These are phyloP conservation scores for Anoncus sp. DNA, from an alignment of 2,888 invertebrate genomes.

Conservation along the genomic window DNA sequence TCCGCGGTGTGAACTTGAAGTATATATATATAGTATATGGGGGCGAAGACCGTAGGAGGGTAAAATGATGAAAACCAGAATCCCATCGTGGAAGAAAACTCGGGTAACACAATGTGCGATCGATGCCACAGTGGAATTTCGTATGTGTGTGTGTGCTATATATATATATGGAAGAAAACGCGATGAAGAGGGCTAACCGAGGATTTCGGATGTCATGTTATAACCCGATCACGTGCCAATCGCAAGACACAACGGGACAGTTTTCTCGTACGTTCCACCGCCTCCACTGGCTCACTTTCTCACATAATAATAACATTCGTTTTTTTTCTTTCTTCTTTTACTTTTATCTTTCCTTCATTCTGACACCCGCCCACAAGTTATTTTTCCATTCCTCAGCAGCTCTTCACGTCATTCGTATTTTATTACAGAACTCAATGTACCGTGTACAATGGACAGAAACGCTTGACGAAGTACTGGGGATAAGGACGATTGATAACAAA, in stretches of 20 bases:
- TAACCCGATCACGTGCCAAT: conserved; percentile 48
- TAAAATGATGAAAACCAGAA: conserved; percentile 1
- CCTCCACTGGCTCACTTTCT: conserved; percentile 10
- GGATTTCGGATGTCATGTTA: conserved; percentile 31
- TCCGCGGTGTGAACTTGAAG: conserved; percentile 13
- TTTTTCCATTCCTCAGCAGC: not conserved
- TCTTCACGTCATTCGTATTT: not conserved
- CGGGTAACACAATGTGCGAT: not conserved
- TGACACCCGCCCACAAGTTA: too few relatives aligned
- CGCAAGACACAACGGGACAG: conserved; percentile 31
- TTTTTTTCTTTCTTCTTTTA: not conserved
- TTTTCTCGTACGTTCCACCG: conserved; percentile 11
- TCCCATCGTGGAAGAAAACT: conserved; percentile 11
- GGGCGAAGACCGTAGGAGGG: not conserved
- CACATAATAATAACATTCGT: not conserved
- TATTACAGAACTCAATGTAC: too few relatives aligned
- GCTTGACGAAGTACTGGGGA: too few relatives aligned
- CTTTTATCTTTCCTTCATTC: too few relatives aligned
- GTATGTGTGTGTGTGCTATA: not conserved
- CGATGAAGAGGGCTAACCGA: conserved; percentile 5
- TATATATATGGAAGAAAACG: too few relatives aligned
- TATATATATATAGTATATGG: not conserved
- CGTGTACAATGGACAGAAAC: too few relatives aligned
- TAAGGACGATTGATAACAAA: too few relatives aligned
- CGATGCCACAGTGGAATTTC: not conserved